These are phyloP conservation scores for Campoplex nolae DNA, from an alignment of 2,888 invertebrate genomes.

Conservation along the genomic window DNA sequence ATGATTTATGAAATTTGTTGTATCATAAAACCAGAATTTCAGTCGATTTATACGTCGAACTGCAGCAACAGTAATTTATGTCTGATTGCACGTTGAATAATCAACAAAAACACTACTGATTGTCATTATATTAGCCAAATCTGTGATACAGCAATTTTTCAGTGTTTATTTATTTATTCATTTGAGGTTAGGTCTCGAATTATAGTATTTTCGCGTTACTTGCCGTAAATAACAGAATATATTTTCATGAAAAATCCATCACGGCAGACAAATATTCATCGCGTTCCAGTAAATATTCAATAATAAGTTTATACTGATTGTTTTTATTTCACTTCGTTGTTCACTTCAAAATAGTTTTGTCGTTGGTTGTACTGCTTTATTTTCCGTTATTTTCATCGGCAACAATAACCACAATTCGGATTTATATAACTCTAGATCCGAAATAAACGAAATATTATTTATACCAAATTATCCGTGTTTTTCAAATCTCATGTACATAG, in stretches of 20 bases:
- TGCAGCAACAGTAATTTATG: not conserved
- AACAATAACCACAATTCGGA: not conserved
- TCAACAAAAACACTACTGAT: not conserved
- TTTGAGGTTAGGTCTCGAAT: constrained; percentile 43
- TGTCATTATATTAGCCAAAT: too few relatives aligned
- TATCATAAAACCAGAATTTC: not conserved
- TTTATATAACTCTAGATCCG: not conserved
- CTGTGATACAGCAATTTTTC: not conserved
- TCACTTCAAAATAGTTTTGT: not conserved
- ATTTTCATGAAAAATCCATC: not conserved
- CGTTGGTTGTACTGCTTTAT: not conserved
- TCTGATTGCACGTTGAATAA: not conserved
- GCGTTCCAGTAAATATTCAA: not conserved
- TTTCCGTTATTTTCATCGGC: not conserved
- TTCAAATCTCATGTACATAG: too few relatives aligned
- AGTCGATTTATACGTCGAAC: not conserved
- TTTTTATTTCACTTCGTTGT: not conserved
- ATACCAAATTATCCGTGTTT: too few relatives aligned
- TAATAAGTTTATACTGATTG: not conserved
- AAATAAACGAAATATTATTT: too few relatives aligned
- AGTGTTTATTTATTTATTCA: not conserved
- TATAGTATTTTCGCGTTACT: not conserved
- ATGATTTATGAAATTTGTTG: not conserved
- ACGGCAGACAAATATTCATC: not conserved
- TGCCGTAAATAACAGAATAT: not conserved